phyloP scores from a whole-genome alignment of 2,888 invertebrate species.

The Hyppa rectilinea region DNA sequence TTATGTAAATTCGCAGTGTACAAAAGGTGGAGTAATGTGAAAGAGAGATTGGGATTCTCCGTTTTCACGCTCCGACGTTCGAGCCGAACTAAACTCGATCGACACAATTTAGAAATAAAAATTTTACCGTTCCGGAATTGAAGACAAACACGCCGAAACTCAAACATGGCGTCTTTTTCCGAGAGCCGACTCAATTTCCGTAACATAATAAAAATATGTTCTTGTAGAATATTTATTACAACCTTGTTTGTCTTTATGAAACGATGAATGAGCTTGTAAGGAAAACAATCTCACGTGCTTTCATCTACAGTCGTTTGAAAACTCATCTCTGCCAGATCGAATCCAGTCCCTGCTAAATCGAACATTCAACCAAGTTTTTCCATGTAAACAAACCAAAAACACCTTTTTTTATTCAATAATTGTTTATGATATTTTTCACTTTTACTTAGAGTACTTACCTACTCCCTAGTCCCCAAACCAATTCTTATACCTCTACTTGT shows the following conservation, averaged over 20 bases:
- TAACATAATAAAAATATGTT: conserved; percentile 56
- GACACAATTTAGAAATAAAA: conserved; percentile 75
- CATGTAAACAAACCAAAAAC: conserved; percentile 5
- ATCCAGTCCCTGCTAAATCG: not conserved
- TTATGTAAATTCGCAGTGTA: conserved; percentile 87
- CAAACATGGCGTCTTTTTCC: conserved; percentile 51
- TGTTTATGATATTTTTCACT: no score
- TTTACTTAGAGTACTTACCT: no score
- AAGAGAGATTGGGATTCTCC: conserved; percentile 84
- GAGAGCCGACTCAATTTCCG: conserved; percentile 55
- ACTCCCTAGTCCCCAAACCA: no score
- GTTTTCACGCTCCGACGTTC: conserved; percentile 78
- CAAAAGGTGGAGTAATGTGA: conserved; percentile 86
- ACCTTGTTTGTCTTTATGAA: conserved; percentile 10
- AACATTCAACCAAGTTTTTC: conserved; percentile 1
- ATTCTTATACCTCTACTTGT: no score
- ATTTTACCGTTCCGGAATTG: conserved; percentile 69
- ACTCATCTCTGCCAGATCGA: not conserved
- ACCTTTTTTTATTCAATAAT: no score
- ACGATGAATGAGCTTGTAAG: conserved; percentile 13
- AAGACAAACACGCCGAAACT: conserved; percentile 69
- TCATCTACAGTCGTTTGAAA: not conserved
- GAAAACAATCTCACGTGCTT: not conserved
- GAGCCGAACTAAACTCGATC: conserved; percentile 71
- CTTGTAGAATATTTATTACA: conserved; percentile 30